Evolutionary conservation across 1,140 invertebrate species (phyloP), one percentile per base, ranked within the genome.

Genomic region (Hylaeus volcanicus): DNA sequence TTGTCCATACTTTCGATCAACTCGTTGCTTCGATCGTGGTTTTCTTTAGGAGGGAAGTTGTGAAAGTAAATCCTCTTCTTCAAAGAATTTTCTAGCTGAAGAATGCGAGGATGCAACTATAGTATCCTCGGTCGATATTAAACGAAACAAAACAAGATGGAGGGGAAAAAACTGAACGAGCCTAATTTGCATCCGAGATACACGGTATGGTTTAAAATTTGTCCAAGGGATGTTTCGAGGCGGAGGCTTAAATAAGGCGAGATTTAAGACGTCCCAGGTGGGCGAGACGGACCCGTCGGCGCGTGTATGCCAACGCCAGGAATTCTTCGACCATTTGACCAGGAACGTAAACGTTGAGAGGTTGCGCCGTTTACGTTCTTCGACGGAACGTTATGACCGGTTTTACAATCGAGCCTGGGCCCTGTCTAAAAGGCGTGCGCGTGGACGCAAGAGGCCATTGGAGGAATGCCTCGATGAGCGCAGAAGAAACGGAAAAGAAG

Each of bases 261-360:
- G 82, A 89, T 85, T 88, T 84, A 83, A 58, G 68, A 79, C 65
- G 83, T 80, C 88, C 80, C 88, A 90, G 88, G 85, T 89, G 88
- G 45, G 3, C 63, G 66, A 55, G 55, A 26, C 51, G 6, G 65
- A 58, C 26, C 15, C 6, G 45, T 37, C 64, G 65, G 37, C n/a
- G 65, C 65, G 75, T 85, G 70, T 85, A 82, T 69, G 58, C 58
- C 55, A 70, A 45, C 61, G 56, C 45, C 65, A 14, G 41, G 45
- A 83, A 75, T 84, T 77, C 45, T 60, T 70, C 74, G 69, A 70
- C 61, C 68, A 74, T 85, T 85, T 75, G 69, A 75, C 55, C 66
- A 39, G 15, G 37, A 51, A 60, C 82, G 37, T 85, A 85, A 85
- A 85, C 58, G 77, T 80, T 84, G 65, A 84, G 79, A 66, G 74